Percentiles rank a stretch among this genome's conserved stretches.
Conservation (phyloP, 2,797 vertebrate genomes). For the Sebastes goodei region DNA sequence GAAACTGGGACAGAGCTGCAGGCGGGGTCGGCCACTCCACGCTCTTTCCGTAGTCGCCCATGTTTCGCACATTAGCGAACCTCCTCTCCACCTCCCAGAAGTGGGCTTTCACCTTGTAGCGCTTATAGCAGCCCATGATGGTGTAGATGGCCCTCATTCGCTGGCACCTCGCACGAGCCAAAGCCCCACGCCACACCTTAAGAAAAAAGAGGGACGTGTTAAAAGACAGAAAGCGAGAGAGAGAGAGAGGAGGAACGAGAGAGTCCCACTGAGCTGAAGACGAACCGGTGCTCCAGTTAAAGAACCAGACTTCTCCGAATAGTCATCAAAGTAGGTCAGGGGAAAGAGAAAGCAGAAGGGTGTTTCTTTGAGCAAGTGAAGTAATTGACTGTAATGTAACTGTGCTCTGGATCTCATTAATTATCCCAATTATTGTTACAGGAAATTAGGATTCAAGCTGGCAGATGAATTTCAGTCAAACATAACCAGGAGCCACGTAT, state of each 20-base stretch:
- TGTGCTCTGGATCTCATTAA: conserved; percentile 61
- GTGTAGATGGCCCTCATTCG: conserved; percentile 85
- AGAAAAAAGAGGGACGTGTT: neutral
- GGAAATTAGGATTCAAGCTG: conserved; percentile 58
- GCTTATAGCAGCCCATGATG: conserved; percentile 90
- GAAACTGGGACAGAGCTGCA: conserved; percentile 84
- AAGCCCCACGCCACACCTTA: conserved; percentile 90
- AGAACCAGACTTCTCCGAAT: conserved; percentile 40
- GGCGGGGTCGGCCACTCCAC: conserved; percentile 88
- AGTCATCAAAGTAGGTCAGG: conserved; percentile 69
- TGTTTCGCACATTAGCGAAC: conserved; percentile 84
- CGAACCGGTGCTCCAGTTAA: conserved; percentile 50
- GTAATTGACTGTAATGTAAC: conserved; percentile 63
- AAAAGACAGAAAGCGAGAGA: neutral
- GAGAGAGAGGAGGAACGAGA: neutral
- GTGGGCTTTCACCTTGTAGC: conserved; percentile 89
- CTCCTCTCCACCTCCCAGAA: conserved; percentile 86
- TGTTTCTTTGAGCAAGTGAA: conserved; percentile 36
- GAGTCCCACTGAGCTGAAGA: conserved; percentile 21
- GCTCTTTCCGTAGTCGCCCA: conserved; percentile 85
- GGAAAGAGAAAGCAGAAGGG: conserved; percentile 18
- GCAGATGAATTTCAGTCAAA: conserved; percentile 58
- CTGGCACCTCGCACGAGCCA: conserved; percentile 85
- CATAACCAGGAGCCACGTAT: conserved; percentile 46
- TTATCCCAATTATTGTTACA: conserved; percentile 65